A percentile compares a stretch with the other conserved stretches of the same genome.
phyloP scores from a whole-genome alignment of 1,140 invertebrate genomes.

The Melitaea cinxia region DNA sequence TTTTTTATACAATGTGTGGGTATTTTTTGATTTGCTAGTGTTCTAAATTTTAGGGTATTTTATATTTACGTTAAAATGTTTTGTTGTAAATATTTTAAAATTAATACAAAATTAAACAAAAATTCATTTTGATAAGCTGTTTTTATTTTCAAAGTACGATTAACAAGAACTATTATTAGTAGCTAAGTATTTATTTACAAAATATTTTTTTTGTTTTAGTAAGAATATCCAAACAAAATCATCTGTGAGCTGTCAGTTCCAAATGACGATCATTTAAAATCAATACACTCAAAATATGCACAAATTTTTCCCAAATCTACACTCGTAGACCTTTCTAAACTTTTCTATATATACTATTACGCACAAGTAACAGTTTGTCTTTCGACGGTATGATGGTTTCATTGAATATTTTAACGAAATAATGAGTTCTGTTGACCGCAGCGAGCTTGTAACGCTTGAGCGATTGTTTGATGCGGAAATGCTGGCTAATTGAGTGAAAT shows the following conservation, averaged over 20 bases:
- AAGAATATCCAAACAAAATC: conserved; percentile 29
- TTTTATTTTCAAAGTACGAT: too few relatives aligned
- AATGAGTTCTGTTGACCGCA: conserved; percentile 7
- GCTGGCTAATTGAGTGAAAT: conserved; percentile 25
- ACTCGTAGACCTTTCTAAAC: not conserved
- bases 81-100: too few relatives aligned
- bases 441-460: conserved; percentile 49
- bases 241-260: conserved; percentile 31
- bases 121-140: too few relatives aligned
- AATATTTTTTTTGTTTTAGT: conserved; percentile 1
- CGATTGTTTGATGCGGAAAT: conserved; percentile 54
- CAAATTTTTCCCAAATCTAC: conserved; percentile 8
- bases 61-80: too few relatives aligned
- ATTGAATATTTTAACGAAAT: conserved; percentile 3
- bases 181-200: not conserved
- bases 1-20: too few relatives aligned
- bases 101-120: too few relatives aligned
- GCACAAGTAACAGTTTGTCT: not conserved
- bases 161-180: too few relatives aligned
- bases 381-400: not conserved
- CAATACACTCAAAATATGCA: conserved; percentile 23
- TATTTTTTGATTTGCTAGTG: too few relatives aligned
- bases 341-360: not conserved
- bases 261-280: conserved; percentile 31
- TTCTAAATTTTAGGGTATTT: too few relatives aligned